phyloP scores from a whole-genome alignment of 2,888 invertebrate species.

The Pammene fasciana region DNA sequence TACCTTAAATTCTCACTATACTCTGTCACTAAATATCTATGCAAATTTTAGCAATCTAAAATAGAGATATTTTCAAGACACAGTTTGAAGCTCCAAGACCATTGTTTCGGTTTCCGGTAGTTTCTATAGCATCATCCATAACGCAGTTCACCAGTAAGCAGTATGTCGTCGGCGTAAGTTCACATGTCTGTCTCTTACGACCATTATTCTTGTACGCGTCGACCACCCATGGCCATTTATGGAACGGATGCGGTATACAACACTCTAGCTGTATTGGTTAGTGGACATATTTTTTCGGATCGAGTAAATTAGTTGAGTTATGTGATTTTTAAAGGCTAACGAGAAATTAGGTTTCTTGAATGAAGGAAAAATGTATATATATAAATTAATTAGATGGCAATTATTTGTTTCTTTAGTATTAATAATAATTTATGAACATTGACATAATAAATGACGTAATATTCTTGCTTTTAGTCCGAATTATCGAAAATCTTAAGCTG shows the following conservation, averaged over 20 bases:
- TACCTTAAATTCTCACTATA: no score
- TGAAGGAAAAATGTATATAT: neutral
- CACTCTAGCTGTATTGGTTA: slow-evolving; percentile 34
- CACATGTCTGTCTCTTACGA: slow-evolving; percentile 28
- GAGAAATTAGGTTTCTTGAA: neutral
- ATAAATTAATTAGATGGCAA: neutral
- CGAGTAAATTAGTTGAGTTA: slow-evolving; percentile 16
- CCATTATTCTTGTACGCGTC: slow-evolving; percentile 12
- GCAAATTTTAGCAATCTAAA: neutral
- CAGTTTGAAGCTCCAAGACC: neutral
- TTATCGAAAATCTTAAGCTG: neutral
- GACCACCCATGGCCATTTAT: slow-evolving; percentile 44
- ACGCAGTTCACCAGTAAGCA: slow-evolving; percentile 5
- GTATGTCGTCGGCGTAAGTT: slow-evolving; percentile 5
- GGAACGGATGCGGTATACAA: slow-evolving; percentile 37
- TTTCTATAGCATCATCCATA: neutral
- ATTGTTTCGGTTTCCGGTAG: slow-evolving; percentile 18
- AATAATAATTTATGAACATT: no score
- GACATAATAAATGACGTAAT: neutral
- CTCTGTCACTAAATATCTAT: no score
- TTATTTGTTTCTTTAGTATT: no score
- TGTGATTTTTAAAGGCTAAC: neutral
- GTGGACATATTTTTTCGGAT: slow-evolving; percentile 27
- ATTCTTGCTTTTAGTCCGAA: neutral
- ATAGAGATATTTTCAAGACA: no score